Evolutionary conservation across 1,140 invertebrate species (phyloP).

Genomic region (Trigoniulus corallinus): DNA sequence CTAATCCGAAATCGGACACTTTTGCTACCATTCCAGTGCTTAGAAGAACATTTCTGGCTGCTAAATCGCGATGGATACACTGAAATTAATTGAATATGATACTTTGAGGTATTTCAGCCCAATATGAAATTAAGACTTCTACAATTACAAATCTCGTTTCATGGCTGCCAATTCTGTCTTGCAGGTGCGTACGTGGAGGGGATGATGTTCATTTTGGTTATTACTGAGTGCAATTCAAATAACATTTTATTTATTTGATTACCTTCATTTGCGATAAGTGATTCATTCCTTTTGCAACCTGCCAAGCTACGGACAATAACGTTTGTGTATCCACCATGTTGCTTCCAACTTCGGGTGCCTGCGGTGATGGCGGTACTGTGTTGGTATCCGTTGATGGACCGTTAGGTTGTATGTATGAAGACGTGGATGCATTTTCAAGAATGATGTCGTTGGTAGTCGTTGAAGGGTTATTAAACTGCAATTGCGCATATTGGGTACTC

Average conservation of each 20-base stretch:
- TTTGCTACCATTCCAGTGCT: neutral
- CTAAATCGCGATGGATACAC: constrained; percentile 2
- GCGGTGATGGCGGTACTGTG: neutral
- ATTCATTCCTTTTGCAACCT: neutral
- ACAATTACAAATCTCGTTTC: too few relatives aligned
- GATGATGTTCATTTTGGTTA: too few relatives aligned
- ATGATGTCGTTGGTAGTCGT: neutral
- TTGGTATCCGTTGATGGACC: neutral
- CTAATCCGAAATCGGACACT: constrained; percentile 2
- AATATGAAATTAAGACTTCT: neutral
- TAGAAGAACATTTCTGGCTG: neutral
- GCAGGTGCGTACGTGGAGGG: too few relatives aligned
- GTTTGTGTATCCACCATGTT: neutral
- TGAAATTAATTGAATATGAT: neutral
- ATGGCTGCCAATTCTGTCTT: too few relatives aligned
- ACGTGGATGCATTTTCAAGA: neutral
- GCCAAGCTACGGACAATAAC: neutral
- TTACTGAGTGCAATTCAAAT: neutral
- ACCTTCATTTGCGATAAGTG: neutral
- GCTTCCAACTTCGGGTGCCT: neutral
- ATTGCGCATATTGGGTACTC: neutral
- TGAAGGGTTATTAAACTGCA: neutral
- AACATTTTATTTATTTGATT: neutral
- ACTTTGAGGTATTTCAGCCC: neutral
- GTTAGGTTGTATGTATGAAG: too few relatives aligned